A percentile compares a stretch with the other conserved stretches of the same genome.
These are phyloP conservation scores for Leguminivora glycinivorella DNA, from an alignment of 1,140 invertebrate genomes.

Conservation along the genomic window DNA sequence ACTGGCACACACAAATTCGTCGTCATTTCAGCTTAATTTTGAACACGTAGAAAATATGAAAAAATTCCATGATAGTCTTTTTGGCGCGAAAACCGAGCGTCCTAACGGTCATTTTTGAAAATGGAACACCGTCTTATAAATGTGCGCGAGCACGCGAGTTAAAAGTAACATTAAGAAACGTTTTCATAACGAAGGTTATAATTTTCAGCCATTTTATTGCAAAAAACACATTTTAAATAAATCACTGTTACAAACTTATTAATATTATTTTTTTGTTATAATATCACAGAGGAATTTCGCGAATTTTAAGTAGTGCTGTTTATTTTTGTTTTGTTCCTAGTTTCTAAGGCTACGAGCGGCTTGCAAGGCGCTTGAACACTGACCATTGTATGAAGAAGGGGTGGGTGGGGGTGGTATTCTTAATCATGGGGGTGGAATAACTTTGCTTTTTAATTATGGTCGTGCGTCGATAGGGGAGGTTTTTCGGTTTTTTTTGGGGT, in stretches of 20 bases:
- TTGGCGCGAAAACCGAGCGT: slow-evolving; percentile 65
- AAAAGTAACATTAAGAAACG: slow-evolving; percentile 33
- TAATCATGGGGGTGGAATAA: slow-evolving; percentile 72
- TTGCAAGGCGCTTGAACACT: slow-evolving; percentile 64
- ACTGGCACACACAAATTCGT: slow-evolving; percentile 37
- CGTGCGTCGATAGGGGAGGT: slow-evolving; percentile 59
- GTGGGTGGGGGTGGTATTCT: slow-evolving; percentile 46
- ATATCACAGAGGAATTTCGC: background rate
- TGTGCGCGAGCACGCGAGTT: slow-evolving; percentile 31
- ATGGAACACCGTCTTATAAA: slow-evolving; percentile 29
- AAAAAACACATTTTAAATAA: background rate
- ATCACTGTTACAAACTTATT: background rate
- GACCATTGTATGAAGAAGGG: slow-evolving; percentile 67
- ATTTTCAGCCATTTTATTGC: slow-evolving; percentile 12
- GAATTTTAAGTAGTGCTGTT: slow-evolving; percentile 44
- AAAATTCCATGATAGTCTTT: slow-evolving; percentile 65
- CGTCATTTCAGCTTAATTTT: slow-evolving; percentile 76
- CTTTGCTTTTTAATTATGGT: slow-evolving; percentile 72
- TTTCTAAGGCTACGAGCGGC: slow-evolving; percentile 70
- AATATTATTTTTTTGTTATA: background rate
- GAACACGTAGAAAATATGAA: slow-evolving; percentile 63
- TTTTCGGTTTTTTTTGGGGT: slow-evolving; percentile 52
- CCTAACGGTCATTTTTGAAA: slow-evolving; percentile 59
- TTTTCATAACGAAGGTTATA: background rate
- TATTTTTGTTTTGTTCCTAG: slow-evolving; percentile 74